Evolutionary conservation across 2,113 vertebrate species (phyloP), one percentile per base, ranked within the genome.

Genomic region (Microtus oregoni): DNA sequence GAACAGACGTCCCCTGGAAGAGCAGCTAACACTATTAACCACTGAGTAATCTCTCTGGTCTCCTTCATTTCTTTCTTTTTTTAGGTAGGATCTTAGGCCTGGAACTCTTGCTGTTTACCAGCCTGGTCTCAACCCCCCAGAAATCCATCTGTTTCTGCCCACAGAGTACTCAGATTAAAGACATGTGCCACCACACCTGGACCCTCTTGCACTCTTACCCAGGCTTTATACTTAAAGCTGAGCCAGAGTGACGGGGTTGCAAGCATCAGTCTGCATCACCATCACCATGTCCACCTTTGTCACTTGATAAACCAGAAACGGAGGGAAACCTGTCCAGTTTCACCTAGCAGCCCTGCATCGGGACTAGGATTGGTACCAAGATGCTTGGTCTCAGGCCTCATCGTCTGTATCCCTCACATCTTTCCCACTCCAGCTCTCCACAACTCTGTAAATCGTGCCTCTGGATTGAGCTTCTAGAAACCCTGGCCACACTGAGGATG

Each of bases 401-500:
- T 20, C 0, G 5, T 3, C 6, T 26, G 10, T 2, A 15, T 30
- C 8, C 9, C 38, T 30, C 3, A 11, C 87, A 86, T n/a, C 65
- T 67, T n/a, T 17, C 24, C 38, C 17, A 38, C 24, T 15, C 8
- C 3, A 0, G 6, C 32, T 41, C 67, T 70, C 30, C 86, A 26
- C 38, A 50, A 20, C n/a, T 87, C 17, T 52, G 24, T n/a, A 83
- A 28, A 63, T 63, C 7, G 0, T 7, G 7, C 14, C 8, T 30
- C 81, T 44, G 81, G 47, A 24, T 44, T 24, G 28, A 78, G 44
- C 11, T 38, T 58, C 55, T 12, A 6, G 52, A 38, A 55, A 26
- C 1, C 1, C 17, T 24, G 41, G 17, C 55, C 38, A 58, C 47
- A 58, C 13, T 0, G 1, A 15, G 50, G 19, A 1, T 38, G 1